These are phyloP conservation scores for Aphrophora alni DNA, from an alignment of 2,888 invertebrate species.

Conservation along the genomic window DNA sequence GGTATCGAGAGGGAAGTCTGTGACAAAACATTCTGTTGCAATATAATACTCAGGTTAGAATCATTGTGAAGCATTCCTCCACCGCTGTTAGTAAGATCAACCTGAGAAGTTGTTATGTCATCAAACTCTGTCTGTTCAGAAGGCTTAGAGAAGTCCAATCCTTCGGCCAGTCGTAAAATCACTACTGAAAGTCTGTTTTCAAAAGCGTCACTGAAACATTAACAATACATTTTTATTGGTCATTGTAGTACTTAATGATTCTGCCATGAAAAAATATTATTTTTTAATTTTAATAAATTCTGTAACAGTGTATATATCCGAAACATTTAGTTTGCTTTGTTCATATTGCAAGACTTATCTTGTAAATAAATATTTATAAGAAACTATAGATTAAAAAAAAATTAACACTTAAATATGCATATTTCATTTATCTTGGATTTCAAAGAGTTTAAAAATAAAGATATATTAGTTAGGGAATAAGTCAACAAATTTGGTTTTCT, in stretches of 20 bases:
- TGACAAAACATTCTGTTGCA: conserved; percentile 44
- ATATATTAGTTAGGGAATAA: too few relatives aligned
- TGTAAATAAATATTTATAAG: too few relatives aligned
- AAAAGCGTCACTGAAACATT: conserved; percentile 81
- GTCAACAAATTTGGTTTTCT: too few relatives aligned
- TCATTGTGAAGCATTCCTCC: conserved; percentile 68
- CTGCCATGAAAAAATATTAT: too few relatives aligned
- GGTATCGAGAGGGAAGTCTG: conserved; percentile 47
- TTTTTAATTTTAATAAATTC: too few relatives aligned
- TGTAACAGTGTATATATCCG: background rate
- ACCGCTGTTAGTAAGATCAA: conserved; percentile 37
- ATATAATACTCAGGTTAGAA: conserved; percentile 69
- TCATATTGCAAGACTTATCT: too few relatives aligned
- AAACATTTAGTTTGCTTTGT: background rate
- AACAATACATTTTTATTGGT: too few relatives aligned
- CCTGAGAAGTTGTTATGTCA: conserved; percentile 42
- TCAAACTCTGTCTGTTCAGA: conserved; percentile 30
- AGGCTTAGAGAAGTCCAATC: conserved; percentile 75
- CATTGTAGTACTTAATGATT: too few relatives aligned
- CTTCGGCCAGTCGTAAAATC: conserved; percentile 83
- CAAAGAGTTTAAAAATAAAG: too few relatives aligned
- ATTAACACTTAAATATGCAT: too few relatives aligned
- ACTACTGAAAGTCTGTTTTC: conserved; percentile 91
- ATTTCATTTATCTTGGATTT: too few relatives aligned
- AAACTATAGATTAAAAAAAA: too few relatives aligned